Evolutionary conservation across 2,888 invertebrate species (phyloP).

Genomic region (Sipha maydis): DNA sequence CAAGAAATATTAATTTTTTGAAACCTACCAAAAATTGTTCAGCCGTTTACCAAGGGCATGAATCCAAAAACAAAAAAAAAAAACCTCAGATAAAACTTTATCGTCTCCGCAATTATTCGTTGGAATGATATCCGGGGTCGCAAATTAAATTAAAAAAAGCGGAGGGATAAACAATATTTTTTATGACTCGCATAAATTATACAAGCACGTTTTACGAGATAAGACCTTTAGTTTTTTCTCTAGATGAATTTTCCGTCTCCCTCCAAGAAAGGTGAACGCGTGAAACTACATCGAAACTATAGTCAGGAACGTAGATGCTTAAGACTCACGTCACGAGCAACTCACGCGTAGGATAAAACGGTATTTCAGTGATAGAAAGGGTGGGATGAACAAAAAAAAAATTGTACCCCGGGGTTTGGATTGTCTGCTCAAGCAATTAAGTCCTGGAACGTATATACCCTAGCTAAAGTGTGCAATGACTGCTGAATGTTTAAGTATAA

Average conservation of each 20-base stretch:
- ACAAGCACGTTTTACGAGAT: conserved; percentile 57
- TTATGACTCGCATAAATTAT: conserved; percentile 60
- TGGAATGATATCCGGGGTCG: conserved; percentile 45
- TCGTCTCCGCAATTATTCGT: conserved; percentile 51
- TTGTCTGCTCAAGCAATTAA: conserved; percentile 60
- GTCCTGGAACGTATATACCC: conserved; percentile 26
- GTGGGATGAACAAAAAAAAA: conserved; percentile 15
- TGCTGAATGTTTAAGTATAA: conserved; percentile 44
- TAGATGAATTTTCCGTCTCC: conserved; percentile 14
- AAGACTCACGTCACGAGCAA: conserved; percentile 56
- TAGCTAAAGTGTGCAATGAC: conserved; percentile 32
- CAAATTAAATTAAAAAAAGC: conserved; percentile 57
- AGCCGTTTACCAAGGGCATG: conserved; percentile 4
- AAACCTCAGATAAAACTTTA: conserved; percentile 57
- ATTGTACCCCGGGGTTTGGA: conserved; percentile 35
- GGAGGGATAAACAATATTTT: conserved; percentile 50
- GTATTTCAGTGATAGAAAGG: conserved; percentile 25
- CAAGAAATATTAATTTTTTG: conserved; percentile 13
- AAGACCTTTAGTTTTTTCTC: conserved; percentile 37
- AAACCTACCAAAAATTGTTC: conserved; percentile 22
- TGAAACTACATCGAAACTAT: conserved; percentile 14
- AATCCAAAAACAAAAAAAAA: conserved; percentile 32
- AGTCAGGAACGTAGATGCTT: conserved; percentile 14
- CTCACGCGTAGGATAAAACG: conserved; percentile 40
- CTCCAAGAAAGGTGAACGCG: conserved; percentile 42